Conservation (phyloP, 2,888 invertebrate species). For the Sympetrum striolatum region DNA sequence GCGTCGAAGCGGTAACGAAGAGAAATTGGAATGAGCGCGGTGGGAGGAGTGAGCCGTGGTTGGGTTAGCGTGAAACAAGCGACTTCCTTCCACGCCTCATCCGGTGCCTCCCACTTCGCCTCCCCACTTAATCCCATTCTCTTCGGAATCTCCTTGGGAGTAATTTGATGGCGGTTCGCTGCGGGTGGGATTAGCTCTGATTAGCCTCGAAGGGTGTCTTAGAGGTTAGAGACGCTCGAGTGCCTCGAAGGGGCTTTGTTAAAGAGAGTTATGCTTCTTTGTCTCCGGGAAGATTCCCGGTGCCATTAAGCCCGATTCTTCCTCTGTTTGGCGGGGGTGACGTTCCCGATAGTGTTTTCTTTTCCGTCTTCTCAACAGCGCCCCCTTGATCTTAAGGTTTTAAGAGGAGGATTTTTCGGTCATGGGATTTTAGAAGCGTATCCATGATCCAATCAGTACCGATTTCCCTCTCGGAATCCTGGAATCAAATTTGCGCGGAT, state of each 20-base stretch:
- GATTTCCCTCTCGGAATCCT: too few species aligned
- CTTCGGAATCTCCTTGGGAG: constrained; percentile 1
- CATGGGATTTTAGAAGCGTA: too few species aligned
- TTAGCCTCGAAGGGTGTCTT: constrained; percentile 30
- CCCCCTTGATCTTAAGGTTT: background rate
- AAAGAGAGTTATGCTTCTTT: constrained; percentile 12
- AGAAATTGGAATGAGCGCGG: background rate
- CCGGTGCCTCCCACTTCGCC: background rate
- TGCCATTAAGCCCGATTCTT: background rate
- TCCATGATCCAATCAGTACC: too few species aligned
- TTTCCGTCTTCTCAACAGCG: background rate
- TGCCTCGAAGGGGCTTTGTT: background rate
- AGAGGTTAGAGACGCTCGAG: background rate
- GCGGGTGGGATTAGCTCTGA: constrained; percentile 26
- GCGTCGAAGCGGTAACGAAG: constrained; percentile 32
- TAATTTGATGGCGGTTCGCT: constrained; percentile 37
- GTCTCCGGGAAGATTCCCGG: background rate
- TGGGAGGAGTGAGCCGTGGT: background rate
- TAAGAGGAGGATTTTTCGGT: background rate
- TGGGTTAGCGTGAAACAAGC: constrained; percentile 41
- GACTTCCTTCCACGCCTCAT: constrained; percentile 25
- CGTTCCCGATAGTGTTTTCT: background rate
- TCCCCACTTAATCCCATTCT: constrained; percentile 4
- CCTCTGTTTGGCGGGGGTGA: background rate
- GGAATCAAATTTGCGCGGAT: too few species aligned